These are phyloP conservation scores for Troides aeacus DNA, from an alignment of 2,888 invertebrate genomes.

Conservation along the genomic window DNA sequence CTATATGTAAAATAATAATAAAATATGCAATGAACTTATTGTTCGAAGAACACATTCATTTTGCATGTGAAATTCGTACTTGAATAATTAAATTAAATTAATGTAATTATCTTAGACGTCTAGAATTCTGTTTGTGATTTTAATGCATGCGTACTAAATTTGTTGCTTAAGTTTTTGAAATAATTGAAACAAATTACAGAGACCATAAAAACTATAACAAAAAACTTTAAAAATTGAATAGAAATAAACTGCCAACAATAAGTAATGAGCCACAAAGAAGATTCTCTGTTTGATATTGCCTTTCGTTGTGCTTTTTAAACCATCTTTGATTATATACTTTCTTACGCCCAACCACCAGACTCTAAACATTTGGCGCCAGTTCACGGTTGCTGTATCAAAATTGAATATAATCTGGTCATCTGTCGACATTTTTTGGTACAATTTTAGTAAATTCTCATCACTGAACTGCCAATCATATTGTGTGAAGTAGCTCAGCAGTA, in stretches of 20 bases:
- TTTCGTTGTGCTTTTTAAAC: slow-evolving; percentile 6
- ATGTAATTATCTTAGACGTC: too few species aligned
- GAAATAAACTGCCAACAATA: background rate
- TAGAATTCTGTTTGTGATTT: too few species aligned
- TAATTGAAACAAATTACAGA: background rate
- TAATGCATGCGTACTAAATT: too few species aligned
- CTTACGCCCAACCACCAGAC: slow-evolving; percentile 82
- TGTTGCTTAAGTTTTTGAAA: background rate
- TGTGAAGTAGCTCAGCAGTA: slow-evolving; percentile 82
- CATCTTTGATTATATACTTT: slow-evolving; percentile 83
- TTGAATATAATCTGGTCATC: slow-evolving; percentile 77
- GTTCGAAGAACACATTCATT: too few species aligned
- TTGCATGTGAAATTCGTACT: too few species aligned
- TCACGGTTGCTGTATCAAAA: slow-evolving; percentile 80
- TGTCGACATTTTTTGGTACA: slow-evolving; percentile 68
- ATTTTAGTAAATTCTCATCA: slow-evolving; percentile 70
- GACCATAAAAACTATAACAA: background rate
- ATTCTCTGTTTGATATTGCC: slow-evolving; percentile 15
- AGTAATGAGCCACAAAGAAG: background rate
- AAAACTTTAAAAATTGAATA: slow-evolving; percentile 5
- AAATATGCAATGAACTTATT: too few species aligned
- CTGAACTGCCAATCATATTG: slow-evolving; percentile 82
- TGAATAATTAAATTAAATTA: too few species aligned
- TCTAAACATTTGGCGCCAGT: slow-evolving; percentile 82
- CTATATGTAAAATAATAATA: too few species aligned